phyloP scores from a whole-genome alignment of 2,113 vertebrate genomes.

The Lophotis ruficrista region DNA sequence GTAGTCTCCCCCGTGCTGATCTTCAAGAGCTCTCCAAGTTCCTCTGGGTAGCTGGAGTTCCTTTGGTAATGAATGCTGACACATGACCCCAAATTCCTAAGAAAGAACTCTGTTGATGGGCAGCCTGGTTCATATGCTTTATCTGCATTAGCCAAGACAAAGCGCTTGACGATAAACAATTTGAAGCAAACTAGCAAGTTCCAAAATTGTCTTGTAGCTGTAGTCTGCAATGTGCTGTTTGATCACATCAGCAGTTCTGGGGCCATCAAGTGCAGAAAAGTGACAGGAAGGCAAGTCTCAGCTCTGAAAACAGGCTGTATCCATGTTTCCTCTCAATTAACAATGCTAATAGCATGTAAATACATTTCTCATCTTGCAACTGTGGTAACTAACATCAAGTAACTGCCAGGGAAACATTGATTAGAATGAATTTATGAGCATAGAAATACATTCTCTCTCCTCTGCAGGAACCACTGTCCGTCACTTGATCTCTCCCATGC shows the following conservation, averaged over 20 bases:
- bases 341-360: not conserved
- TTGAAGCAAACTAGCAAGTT: not conserved
- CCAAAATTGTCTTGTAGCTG: not conserved
- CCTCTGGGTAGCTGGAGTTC: not conserved
- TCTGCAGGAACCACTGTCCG: not conserved
- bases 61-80: not conserved
- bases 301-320: not conserved
- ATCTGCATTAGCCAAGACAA: not conserved
- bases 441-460: not conserved
- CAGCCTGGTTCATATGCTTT: not conserved
- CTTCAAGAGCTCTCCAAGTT: not conserved
- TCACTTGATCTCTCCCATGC: not conserved
- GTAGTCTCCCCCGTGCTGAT: accelerated
- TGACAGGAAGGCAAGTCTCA: not conserved
- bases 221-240: not conserved
- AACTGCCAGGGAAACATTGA: slow-evolving; percentile 2
- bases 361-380: not conserved
- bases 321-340: slow-evolving; percentile 6
- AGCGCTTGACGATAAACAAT: not conserved
- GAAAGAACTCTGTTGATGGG: not conserved
- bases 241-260: not conserved
- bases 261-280: not conserved
- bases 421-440: not conserved
- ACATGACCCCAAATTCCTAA: not conserved
- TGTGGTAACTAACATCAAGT: not conserved